A percentile compares a stretch with the other conserved stretches of the same genome.
Conservation (phyloP, 2,797 vertebrate species). For the Helarctos malayanus region DNA sequence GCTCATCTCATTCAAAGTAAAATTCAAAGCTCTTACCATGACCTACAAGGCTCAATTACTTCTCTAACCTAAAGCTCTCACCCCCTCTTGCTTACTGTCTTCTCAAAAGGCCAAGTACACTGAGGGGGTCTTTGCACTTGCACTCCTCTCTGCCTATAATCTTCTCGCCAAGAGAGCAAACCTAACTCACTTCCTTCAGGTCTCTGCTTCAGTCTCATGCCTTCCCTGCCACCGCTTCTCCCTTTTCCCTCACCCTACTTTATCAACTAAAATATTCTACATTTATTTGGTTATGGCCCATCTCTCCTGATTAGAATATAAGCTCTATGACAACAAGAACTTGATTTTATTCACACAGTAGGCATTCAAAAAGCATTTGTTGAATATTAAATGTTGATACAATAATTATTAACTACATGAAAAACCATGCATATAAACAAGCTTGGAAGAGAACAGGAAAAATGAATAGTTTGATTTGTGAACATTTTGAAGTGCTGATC, state of each 20-base stretch:
- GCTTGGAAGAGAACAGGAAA: constrained; percentile 46
- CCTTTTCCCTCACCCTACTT: background rate
- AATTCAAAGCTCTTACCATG: background rate
- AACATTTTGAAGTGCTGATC: constrained; percentile 46
- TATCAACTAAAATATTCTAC: background rate
- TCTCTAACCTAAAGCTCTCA: constrained; percentile 50
- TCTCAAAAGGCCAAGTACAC: background rate
- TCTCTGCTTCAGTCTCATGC: background rate
- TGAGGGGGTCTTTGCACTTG: background rate
- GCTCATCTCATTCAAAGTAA: constrained; percentile 24
- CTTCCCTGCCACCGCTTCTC: background rate
- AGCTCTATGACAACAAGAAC: constrained; percentile 20
- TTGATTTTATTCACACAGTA: constrained; percentile 41
- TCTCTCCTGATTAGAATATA: background rate
- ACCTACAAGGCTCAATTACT: background rate
- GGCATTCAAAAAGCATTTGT: constrained; percentile 23
- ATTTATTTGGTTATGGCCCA: background rate
- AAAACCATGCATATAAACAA: constrained; percentile 57
- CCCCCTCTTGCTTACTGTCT: background rate
- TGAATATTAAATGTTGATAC: constrained; percentile 34
- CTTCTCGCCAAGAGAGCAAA: background rate
- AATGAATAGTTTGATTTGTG: constrained; percentile 3
- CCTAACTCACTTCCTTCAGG: background rate
- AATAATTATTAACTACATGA: constrained; percentile 57
- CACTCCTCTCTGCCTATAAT: background rate